Conservation (phyloP, 2,888 invertebrate genomes). For the Cacoxenus indagator region DNA sequence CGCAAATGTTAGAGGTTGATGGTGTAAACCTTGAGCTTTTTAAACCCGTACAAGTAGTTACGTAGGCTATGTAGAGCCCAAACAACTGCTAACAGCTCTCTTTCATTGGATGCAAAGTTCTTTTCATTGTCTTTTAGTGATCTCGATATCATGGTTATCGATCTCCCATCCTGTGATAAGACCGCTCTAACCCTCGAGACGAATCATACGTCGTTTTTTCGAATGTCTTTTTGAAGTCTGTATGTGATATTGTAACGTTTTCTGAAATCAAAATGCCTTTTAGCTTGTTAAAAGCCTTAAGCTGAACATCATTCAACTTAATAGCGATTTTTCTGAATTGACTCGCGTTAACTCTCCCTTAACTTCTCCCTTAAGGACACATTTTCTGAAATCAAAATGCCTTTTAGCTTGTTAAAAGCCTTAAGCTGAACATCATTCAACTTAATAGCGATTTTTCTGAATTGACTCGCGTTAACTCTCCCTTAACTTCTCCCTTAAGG, state of each 20-base stretch:
- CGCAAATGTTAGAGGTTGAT: slow-evolving; percentile 2
- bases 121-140: slow-evolving; percentile 3
- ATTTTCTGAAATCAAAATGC: slow-evolving; percentile 24
- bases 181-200: slow-evolving; percentile 31
- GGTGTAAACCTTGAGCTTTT: slow-evolving; percentile 38
- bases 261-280: slow-evolving; percentile 27
- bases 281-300: slow-evolving; percentile 27
- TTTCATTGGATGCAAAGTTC: too few species aligned
- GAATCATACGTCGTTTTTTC: slow-evolving; percentile 54
- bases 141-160: slow-evolving; percentile 51
- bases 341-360: slow-evolving; percentile 22
- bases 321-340: slow-evolving; percentile 11
- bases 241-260: slow-evolving; percentile 26
- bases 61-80: background rate
- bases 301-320: background rate
- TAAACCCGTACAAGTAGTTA: slow-evolving; percentile 60
- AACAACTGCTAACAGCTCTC: too few species aligned
- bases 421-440: background rate
- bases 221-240: slow-evolving; percentile 30
- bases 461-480: slow-evolving; percentile 17
- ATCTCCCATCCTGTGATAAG: slow-evolving; percentile 44
- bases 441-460: slow-evolving; percentile 2
- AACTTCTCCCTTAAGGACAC: slow-evolving; percentile 24
- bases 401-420: slow-evolving; percentile 30
- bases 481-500: slow-evolving; percentile 28